Percentiles rank a stretch among this genome's conserved stretches.
Conservation (phyloP, 1,140 invertebrate species). For the Luehdorfia chinensis region DNA sequence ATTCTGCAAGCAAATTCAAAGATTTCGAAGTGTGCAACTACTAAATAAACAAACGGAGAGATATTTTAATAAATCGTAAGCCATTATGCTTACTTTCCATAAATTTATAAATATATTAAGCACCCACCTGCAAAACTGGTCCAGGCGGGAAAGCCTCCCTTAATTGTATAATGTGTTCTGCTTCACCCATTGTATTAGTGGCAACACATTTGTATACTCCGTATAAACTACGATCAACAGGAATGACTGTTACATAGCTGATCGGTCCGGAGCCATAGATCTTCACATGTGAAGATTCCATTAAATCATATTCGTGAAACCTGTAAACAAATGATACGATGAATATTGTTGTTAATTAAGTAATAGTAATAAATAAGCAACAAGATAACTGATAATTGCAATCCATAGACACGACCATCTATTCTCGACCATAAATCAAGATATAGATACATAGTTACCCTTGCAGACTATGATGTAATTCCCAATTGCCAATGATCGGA, state of each 20-base stretch:
- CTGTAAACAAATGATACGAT: slow-evolving; percentile 37
- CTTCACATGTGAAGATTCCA: slow-evolving; percentile 77
- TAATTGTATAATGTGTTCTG: slow-evolving; percentile 82
- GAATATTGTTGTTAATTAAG: slow-evolving; percentile 7
- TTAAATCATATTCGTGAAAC: slow-evolving; percentile 74
- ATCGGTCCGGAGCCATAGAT: slow-evolving; percentile 82
- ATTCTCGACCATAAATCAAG: no score
- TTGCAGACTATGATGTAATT: no score
- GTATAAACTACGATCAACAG: slow-evolving; percentile 81
- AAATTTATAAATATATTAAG: no score
- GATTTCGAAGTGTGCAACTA: no score
- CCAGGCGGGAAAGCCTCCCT: slow-evolving; percentile 80
- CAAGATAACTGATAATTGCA: no score
- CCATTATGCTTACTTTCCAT: no score
- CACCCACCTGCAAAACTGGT: slow-evolving; percentile 49
- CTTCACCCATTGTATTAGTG: slow-evolving; percentile 85
- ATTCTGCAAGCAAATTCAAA: no score
- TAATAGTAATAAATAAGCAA: slow-evolving; percentile 5
- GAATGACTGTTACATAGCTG: slow-evolving; percentile 83
- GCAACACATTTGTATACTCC: slow-evolving; percentile 90
- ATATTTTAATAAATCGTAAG: no score
- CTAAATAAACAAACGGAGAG: no score
- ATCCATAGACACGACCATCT: no score
- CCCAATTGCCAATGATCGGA: no score
- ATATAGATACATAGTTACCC: no score